These are phyloP conservation scores for Cheilosia variabilis DNA, from an alignment of 2,888 invertebrate species.

Conservation along the genomic window DNA sequence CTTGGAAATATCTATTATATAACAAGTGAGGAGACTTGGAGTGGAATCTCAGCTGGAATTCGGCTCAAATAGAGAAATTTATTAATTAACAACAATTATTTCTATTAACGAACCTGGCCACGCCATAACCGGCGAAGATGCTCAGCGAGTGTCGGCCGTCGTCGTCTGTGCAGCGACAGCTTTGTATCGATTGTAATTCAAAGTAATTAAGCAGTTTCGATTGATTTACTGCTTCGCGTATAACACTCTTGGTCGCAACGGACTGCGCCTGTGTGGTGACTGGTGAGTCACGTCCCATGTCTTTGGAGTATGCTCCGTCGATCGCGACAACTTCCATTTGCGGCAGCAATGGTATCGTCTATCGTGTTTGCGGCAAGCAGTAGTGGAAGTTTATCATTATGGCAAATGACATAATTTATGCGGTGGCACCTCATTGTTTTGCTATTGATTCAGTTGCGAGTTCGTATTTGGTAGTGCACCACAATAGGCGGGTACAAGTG, in stretches of 20 bases:
- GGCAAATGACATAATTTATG: conserved; percentile 66
- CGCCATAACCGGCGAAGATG: conserved; percentile 35
- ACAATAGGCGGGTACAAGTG: conserved; percentile 57
- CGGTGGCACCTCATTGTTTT: conserved; percentile 55
- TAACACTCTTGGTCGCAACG: conserved; percentile 52
- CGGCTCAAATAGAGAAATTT: conserved; percentile 68
- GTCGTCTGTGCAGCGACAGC: background rate
- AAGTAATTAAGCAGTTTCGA: conserved; percentile 70
- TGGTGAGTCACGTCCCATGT: conserved; percentile 18
- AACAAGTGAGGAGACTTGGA: conserved; percentile 22
- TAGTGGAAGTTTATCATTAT: conserved; percentile 42
- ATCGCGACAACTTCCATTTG: conserved; percentile 37
- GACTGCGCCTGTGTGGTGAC: conserved; percentile 25
- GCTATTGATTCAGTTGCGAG: conserved; percentile 23
- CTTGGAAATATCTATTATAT: background rate
- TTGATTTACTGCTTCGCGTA: conserved; percentile 51
- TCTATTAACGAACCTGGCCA: conserved; percentile 67
- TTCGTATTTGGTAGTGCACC: conserved; percentile 38
- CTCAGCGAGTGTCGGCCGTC: background rate
- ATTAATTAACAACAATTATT: conserved; percentile 76
- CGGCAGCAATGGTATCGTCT: conserved; percentile 6
- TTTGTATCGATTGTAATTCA: conserved; percentile 32
- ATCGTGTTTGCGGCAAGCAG: background rate
- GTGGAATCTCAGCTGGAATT: conserved; percentile 71
- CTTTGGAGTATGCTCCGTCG: conserved; percentile 1